Evolutionary conservation across 2,888 invertebrate species (phyloP).

Genomic region (Myopa testacea): DNA sequence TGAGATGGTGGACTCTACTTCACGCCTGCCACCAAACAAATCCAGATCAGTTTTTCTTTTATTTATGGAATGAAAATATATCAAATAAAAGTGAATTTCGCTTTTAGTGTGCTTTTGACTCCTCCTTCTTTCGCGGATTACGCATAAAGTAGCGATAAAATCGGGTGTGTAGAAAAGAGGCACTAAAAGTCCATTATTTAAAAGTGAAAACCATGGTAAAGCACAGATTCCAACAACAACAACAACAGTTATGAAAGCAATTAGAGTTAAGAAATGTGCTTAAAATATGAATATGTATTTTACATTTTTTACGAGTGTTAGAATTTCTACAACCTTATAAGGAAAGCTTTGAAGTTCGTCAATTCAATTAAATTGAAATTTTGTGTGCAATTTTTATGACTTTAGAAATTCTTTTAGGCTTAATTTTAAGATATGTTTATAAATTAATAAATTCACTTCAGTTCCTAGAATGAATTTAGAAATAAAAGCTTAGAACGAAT

Average conservation of each 20-base stretch:
- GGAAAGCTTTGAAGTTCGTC: too few relatives aligned
- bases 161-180: neutral
- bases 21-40: slow-evolving; percentile 5
- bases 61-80: neutral
- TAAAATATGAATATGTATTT: too few relatives aligned
- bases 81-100: slow-evolving; percentile 9
- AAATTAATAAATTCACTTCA: too few relatives aligned
- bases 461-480: too few relatives aligned
- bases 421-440: too few relatives aligned
- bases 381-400: too few relatives aligned
- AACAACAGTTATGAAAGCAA: neutral
- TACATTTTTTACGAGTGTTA: too few relatives aligned
- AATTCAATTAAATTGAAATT: too few relatives aligned
- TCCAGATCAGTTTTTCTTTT: slow-evolving; percentile 2
- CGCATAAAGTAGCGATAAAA: neutral
- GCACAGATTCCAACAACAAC: neutral
- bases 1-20: neutral
- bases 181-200: neutral
- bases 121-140: slow-evolving; percentile 13
- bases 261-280: neutral
- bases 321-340: too few relatives aligned
- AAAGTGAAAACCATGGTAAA: neutral
- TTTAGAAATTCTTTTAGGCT: too few relatives aligned
- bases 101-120: neutral
- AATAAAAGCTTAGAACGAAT: too few relatives aligned